A percentile compares a stretch with the other conserved stretches of the same genome.
These are phyloP conservation scores for Lamprologus lemairii DNA, from an alignment of 2,113 vertebrate species.

Conservation along the genomic window DNA sequence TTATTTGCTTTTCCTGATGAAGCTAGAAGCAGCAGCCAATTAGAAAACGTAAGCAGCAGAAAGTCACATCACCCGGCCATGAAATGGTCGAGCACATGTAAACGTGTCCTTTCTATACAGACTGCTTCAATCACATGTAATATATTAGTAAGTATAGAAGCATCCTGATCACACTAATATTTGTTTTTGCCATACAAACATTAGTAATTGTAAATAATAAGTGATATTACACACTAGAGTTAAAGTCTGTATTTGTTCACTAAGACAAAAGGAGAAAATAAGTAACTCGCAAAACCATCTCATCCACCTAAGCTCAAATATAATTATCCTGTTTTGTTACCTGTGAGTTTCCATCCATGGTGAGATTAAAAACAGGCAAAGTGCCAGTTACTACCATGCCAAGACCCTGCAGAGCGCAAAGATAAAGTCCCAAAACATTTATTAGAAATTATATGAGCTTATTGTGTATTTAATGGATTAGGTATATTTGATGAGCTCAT, in stretches of 20 bases:
- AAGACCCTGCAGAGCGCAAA: conserved; percentile 76
- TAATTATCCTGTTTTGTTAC: conserved; percentile 49
- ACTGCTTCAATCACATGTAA: background rate
- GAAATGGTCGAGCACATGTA: background rate
- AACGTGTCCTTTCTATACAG: background rate
- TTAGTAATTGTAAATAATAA: background rate
- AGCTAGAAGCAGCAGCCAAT: background rate
- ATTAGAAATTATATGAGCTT: background rate
- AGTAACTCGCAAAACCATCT: background rate
- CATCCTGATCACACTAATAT: background rate
- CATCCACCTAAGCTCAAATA: background rate
- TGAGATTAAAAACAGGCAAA: conserved; percentile 95
- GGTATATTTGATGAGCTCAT: background rate
- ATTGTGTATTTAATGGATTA: background rate
- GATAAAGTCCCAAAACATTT: background rate
- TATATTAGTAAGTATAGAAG: background rate
- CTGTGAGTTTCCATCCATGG: conserved; percentile 84
- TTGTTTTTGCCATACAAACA: background rate
- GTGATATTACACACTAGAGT: background rate
- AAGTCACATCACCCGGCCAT: background rate
- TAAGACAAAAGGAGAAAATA: background rate
- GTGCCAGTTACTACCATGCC: conserved; percentile 97
- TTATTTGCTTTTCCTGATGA: background rate
- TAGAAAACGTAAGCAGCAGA: background rate
- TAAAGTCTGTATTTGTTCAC: background rate